A percentile compares a stretch with the other conserved stretches of the same genome.
Conservation (phyloP, 1,140 invertebrate genomes). For the Trachymyrmex septentrionalis region DNA sequence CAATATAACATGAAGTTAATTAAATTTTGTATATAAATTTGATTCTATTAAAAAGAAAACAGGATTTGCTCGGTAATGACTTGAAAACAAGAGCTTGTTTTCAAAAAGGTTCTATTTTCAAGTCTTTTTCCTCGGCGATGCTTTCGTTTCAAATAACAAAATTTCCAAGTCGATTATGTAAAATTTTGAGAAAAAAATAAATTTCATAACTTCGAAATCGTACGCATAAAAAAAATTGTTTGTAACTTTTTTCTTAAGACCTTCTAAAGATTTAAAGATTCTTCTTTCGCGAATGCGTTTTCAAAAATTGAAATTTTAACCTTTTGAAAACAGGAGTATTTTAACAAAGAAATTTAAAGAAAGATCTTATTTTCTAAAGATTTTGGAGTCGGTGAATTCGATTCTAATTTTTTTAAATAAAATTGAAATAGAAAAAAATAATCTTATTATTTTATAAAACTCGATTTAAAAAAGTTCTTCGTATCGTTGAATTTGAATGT, state of each 20-base stretch:
- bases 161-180: constrained; percentile 17
- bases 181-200: constrained; percentile 19
- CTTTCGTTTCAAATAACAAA: neutral
- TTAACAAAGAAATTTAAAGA: too few species aligned
- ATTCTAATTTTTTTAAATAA: too few species aligned
- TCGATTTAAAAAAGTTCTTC: too few species aligned
- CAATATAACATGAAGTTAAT: neutral
- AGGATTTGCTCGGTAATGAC: neutral
- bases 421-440: too few species aligned
- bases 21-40: neutral
- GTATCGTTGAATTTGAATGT: too few species aligned
- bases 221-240: neutral
- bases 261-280: constrained; percentile 3
- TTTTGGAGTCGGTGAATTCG: too few species aligned
- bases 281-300: neutral
- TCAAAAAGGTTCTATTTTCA: neutral
- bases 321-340: too few species aligned
- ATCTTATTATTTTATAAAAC: too few species aligned
- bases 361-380: too few species aligned
- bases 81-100: neutral
- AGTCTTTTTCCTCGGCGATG: neutral
- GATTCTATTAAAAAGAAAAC: neutral
- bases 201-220: neutral
- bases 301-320: neutral
- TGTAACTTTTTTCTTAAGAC: neutral